A percentile compares a stretch with the other conserved stretches of the same genome.
Evolutionary conservation across 1,140 invertebrate species (phyloP).

Genomic region (Elysia chlorotica): DNA sequence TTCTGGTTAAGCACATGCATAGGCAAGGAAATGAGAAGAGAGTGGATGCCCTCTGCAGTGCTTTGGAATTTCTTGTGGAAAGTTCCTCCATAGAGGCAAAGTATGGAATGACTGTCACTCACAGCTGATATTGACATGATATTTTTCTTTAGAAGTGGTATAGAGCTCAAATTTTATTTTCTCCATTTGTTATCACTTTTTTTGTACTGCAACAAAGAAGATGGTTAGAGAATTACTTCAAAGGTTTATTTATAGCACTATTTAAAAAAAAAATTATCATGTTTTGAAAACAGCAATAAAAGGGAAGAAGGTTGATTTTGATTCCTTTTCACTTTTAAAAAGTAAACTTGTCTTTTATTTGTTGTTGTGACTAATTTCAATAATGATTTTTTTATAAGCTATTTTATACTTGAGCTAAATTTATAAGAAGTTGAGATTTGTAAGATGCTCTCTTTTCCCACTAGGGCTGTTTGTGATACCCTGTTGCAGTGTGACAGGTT

Average conservation of each 20-base stretch:
- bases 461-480: slow-evolving; percentile 83
- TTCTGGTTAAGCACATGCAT: slow-evolving; percentile 15
- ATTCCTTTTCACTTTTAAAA: too few relatives aligned
- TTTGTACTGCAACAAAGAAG: background rate
- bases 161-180: background rate
- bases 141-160: background rate
- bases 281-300: background rate
- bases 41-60: slow-evolving; percentile 15
- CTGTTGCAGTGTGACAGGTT: slow-evolving; percentile 81
- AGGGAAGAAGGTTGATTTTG: too few relatives aligned
- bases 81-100: slow-evolving; percentile 13
- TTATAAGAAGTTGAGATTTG: too few relatives aligned
- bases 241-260: background rate
- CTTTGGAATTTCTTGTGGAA: slow-evolving; percentile 11
- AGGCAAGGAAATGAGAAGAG: slow-evolving; percentile 20
- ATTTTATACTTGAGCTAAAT: too few relatives aligned
- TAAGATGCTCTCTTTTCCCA: too few relatives aligned
- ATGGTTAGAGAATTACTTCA: background rate
- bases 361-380: too few relatives aligned
- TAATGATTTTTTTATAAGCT: too few relatives aligned
- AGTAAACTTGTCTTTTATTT: too few relatives aligned
- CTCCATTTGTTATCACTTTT: background rate
- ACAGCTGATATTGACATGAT: background rate
- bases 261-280: background rate
- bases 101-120: slow-evolving; percentile 5